Evolutionary conservation across 1,140 invertebrate genomes (phyloP), one percentile per base, ranked within the genome.

Genomic region (Calycopis cecrops): DNA sequence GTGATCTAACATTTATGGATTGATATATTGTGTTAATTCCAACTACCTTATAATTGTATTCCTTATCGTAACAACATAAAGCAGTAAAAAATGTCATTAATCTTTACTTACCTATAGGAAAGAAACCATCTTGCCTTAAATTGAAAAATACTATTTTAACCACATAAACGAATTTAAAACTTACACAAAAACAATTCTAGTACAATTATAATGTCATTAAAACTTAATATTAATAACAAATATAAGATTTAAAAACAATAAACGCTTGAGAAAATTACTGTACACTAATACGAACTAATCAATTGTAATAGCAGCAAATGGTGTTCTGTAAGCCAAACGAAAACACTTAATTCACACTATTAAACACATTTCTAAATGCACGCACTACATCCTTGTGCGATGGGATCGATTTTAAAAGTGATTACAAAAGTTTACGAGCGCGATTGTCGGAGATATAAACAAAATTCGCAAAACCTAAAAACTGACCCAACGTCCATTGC

Each of bases 371-470:
- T 67, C 64, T 71, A 66, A 70, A 73, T 71, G 62, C 70, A 62
- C 72, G 63, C 75, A 85, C 79, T 79, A 77, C 71, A 80, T 83
- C 57, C 65, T 81, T 73, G 65, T 71, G 63, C 60, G 57, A 69
- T 63, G 57, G 60, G 59, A 76, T 64, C 50, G 66, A 62, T 74
- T 86, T 82, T 83, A 67, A 85, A 83, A 86, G 69, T 83, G 68
- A 69, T 83, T 78, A 70, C 65, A 86, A 86, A 86, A 86, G 81
- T 86, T 86, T 85, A 73, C 63, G 67, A 65, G 63, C 75, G 69
- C 69, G 79, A 79, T 82, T 78, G 70, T 71, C 75, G 79, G 53
- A 76, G 75, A 83, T 86, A 85, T 86, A 86, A 86, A 86, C 83
- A 86, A 85, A 80, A 78, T 76, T 73, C 69, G 73, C 69, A 64